Evolutionary conservation across 2,888 invertebrate genomes (phyloP), one percentile per base, ranked within the genome.

Genomic region (Malacosoma neustria): DNA sequence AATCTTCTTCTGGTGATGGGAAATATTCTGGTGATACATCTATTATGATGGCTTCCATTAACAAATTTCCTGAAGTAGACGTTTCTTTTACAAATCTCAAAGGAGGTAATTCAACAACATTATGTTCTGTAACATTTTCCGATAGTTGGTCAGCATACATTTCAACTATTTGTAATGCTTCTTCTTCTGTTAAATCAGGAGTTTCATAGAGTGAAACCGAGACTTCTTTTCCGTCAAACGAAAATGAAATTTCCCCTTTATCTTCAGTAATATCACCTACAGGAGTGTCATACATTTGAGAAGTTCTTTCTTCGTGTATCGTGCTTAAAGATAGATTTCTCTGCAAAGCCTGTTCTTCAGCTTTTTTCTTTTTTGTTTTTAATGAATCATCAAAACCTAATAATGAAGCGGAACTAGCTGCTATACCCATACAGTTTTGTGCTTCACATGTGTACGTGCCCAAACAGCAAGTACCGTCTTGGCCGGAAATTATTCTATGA

Each of bases 121-220:
- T 95, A 52, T 95, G 94, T 69, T 94, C 95, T 61, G 88, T 77
- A 35, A 96, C 92, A 62, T 96, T 93, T 76, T 96, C 96, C 1
- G 96, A 96, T 39, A 96, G 87, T 72, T 96, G 95, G 65, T 96
- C 95, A 0, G 96, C 96, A 61, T 96, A 96, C 95, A 96, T 96
- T 87, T 96, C 96, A 0, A 96, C 93, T 54, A 96, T 95, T 77
- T 96, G 93, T 22, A 95, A 84, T 0, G 96, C 96, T 80, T 96
- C 96, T 70, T 96, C 95, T 72, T 96, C 95, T 0, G 96, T 96
- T 35, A 96, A 84, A 75, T 96, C 96, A 0, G 96, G 96, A 1
- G 96, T 96, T 81, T 96, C 96, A 59, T 96, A 96, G 2, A 96
- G 75, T 3, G 96, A 96, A 0, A 96, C 94, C 0, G 95, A 95